Conservation (phyloP, 2,797 vertebrate genomes). For the Malurus leucopterus region DNA sequence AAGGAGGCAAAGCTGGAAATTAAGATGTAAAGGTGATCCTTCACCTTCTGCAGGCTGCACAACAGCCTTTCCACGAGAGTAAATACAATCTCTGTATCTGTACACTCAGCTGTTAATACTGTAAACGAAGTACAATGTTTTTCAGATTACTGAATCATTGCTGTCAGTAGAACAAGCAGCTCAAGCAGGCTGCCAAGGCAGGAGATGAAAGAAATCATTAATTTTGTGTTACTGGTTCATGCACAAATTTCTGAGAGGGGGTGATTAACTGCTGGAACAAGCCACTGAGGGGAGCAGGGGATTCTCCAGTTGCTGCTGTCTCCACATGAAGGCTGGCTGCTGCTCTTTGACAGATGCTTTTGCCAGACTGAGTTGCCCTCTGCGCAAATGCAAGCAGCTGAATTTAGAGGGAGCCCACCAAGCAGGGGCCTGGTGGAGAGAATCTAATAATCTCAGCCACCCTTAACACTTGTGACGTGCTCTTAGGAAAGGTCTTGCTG, state of each 20-base stretch:
- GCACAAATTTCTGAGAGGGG: background rate
- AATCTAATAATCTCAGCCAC: background rate
- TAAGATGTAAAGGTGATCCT: background rate
- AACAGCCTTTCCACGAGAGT: background rate
- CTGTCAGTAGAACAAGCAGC: conserved; percentile 12
- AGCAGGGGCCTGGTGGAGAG: background rate
- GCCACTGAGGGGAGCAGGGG: background rate
- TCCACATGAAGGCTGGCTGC: background rate
- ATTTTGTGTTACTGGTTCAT: background rate
- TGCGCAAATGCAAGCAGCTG: background rate
- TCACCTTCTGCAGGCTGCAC: background rate
- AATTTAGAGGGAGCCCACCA: background rate
- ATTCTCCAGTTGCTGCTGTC: background rate
- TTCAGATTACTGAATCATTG: conserved; percentile 10
- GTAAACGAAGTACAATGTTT: background rate
- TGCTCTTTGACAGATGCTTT: background rate
- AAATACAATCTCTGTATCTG: background rate
- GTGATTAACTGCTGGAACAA: background rate
- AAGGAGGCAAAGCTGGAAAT: background rate
- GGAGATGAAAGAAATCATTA: conserved; percentile 17
- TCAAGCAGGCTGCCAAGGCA: background rate
- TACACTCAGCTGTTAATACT: conserved; percentile 16
- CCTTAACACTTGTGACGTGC: background rate
- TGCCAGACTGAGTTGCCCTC: background rate
- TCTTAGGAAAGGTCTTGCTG: background rate